Base-by-base conservation (phyloP, 2,797 vertebrate species). In the Pipistrellus pygmaeus region DNA sequence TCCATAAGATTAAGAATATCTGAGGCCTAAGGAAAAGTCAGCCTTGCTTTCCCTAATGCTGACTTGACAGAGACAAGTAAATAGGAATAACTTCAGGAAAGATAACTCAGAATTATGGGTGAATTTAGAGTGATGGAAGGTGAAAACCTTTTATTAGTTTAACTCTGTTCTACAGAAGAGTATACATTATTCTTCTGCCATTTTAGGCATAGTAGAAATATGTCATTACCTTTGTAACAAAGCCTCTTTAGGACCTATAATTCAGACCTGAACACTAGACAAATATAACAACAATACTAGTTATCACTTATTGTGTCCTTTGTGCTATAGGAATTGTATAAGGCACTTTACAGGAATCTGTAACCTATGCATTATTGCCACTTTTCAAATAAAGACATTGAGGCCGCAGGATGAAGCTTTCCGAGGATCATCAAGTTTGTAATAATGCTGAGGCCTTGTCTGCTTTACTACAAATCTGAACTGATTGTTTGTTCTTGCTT, bases 401-500 rank as follows among this genome's bases (percentile, higher is more conserved):
- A 89, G 30, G n/a, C 32, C 73, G 48, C 62, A 17, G n/a, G 91
- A 82, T 51, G 41, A 51, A 73, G 51, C 23, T 92, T 78, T 48
- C 25, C 53, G 38, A 73, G 13, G 77, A 96, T 86, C 44, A 32
- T 72, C 68, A 76, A 73, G 10, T 46, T 71, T 84, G 11, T 38
- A 64, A 87, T 20, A 53, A 88, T 60, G n/a, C 53, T 66, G 77
- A 96, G 20, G 68, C 51, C 60, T 30, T 10, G 57, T 48, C 68
- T 84, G 2, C 69, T 91, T 48, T 41, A 73, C 78, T 89, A 89
- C 62, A 85, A 88, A 95, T n/a, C 46, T 93, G 73, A 93, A 95
- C 72, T 32, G n/a, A 15, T 60, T 93, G 92, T 35, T 60, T 93
- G 92, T 35, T 88, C 88, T 93, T 85, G 75, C 73, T 94, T 95